Conservation (phyloP, 2,113 vertebrate species). For the Tylochromis polylepis region DNA sequence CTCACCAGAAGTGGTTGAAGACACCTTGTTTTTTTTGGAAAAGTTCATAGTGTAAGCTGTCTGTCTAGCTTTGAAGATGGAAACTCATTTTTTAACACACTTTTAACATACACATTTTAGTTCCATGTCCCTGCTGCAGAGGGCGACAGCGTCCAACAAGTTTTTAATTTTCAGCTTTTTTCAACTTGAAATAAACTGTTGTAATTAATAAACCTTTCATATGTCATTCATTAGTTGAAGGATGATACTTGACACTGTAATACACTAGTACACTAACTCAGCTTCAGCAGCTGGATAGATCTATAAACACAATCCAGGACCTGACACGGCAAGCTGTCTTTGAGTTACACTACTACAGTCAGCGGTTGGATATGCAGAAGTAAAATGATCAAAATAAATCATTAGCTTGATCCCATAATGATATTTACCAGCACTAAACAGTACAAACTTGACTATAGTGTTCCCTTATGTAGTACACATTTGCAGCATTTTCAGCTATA, state of each 20-base stretch:
- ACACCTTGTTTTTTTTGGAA: fast-evolving
- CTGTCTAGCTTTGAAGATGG: neutral
- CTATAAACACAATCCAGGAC: neutral
- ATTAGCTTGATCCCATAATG: neutral
- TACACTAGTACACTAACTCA: neutral
- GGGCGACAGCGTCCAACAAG: neutral
- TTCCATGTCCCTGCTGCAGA: neutral
- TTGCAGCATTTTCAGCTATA: neutral
- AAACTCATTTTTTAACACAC: neutral
- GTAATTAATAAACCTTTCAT: neutral
- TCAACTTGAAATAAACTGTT: neutral
- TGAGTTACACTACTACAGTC: neutral
- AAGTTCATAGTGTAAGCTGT: fast-evolving
- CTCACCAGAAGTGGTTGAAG: neutral
- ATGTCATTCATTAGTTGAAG: neutral
- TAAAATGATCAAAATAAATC: neutral
- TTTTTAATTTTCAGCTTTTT: neutral
- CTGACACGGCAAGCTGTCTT: neutral
- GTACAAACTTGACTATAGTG: fast-evolving
- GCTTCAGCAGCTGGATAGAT: neutral
- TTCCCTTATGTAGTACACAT: fast-evolving
- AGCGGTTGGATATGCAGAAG: neutral
- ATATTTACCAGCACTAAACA: neutral
- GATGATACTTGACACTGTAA: fast-evolving
- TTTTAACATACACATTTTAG: neutral